A percentile compares a stretch with the other conserved stretches of the same genome.
These are phyloP conservation scores for Pomacea canaliculata DNA, from an alignment of 2,888 invertebrate species.

Conservation along the genomic window DNA sequence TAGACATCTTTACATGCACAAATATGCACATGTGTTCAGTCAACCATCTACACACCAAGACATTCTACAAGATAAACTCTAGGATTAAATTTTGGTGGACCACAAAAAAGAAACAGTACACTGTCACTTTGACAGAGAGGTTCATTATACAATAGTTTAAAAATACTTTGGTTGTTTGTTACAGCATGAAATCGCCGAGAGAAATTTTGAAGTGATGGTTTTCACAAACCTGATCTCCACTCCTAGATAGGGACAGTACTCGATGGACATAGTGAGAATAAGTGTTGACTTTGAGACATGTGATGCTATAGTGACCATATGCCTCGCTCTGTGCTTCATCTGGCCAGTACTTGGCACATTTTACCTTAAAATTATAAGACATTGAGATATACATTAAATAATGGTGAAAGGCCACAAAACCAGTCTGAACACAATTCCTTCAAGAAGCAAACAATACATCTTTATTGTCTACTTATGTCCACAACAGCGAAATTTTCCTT, in stretches of 20 bases:
- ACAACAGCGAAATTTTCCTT: background rate
- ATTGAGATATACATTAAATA: no score
- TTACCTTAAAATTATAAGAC: constrained; percentile 2
- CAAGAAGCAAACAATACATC: background rate
- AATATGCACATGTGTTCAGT: no score
- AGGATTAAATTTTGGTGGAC: no score
- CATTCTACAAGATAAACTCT: background rate
- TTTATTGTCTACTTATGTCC: background rate
- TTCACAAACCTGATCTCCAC: background rate
- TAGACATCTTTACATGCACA: background rate
- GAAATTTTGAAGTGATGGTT: background rate
- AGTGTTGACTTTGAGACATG: background rate
- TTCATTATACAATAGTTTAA: no score
- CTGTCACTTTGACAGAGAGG: no score
- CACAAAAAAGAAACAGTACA: background rate
- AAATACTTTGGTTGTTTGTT: no score
- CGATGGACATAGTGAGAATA: constrained; percentile 11
- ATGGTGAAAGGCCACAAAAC: background rate
- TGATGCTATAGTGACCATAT: constrained; percentile 12
- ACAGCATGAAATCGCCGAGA: no score
- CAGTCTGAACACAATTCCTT: background rate
- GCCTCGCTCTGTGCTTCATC: background rate
- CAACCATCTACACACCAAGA: background rate
- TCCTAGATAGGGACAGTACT: background rate
- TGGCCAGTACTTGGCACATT: constrained; percentile 22